phyloP scores from a whole-genome alignment of 2,797 vertebrate genomes.

The Graptemys geographica region DNA sequence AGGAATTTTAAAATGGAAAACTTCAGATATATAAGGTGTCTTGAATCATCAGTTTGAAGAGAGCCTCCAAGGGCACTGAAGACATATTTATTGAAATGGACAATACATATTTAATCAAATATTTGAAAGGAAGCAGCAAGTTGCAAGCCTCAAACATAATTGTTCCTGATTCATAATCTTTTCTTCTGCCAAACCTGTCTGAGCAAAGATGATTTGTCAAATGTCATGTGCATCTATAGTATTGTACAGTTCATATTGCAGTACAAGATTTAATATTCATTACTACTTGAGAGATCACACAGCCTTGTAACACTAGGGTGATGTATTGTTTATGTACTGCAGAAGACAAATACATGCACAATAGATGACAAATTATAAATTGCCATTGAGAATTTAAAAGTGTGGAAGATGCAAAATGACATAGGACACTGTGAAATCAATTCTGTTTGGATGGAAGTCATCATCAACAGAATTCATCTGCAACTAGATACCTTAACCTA shows the following conservation, averaged over 20 bases:
- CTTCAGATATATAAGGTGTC: neutral
- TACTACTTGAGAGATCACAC: neutral
- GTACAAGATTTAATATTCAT: neutral
- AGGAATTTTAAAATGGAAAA: neutral
- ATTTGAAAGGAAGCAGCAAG: neutral
- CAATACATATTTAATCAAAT: neutral
- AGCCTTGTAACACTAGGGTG: neutral
- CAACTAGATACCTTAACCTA: accelerated
- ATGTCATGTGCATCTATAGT: neutral
- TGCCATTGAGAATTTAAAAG: neutral
- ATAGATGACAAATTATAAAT: neutral
- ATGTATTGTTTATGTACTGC: neutral
- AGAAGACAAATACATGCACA: neutral
- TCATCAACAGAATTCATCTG: neutral
- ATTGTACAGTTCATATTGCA: neutral
- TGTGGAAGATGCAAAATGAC: neutral
- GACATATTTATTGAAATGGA: neutral
- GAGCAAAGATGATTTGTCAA: accelerated
- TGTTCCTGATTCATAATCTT: accelerated
- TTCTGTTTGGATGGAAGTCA: neutral
- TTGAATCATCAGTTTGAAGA: neutral
- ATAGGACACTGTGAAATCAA: neutral
- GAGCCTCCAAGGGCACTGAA: neutral
- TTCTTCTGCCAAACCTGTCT: too few relatives aligned
- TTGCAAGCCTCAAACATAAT: neutral